Base-by-base conservation (phyloP, 2,797 vertebrate species). In the Hemibagrus guttatus region DNA sequence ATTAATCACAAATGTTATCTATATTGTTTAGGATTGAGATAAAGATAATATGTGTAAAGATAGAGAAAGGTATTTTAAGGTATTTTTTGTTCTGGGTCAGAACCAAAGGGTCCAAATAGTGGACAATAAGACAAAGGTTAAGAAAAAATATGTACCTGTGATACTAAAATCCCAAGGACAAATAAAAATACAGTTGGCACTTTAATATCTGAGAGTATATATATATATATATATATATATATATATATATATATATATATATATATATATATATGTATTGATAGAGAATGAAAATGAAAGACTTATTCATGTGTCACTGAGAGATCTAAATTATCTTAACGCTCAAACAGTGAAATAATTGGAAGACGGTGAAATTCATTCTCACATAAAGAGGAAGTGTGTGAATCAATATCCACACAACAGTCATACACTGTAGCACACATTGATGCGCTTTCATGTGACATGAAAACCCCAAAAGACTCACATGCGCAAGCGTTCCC, bases 371-470 rank as follows among this genome's bases (percentile, higher is more conserved):
- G 3, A 58, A 23, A 59, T 59, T 13, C 19, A 59, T 39, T 39
- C 56, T 14, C 12, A 31, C 49, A 39, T 46, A 72, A n/a, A 58
- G 68, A 19, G 14, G 7, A 59, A 58, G 56, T 42, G 7, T 26
- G 4, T 42, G 42, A 3, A n/a, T 66, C n/a, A 54, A 31, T 28
- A 31, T 46, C n/a, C 19, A 52, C 69, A 74, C 78, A 80, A 61
- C 42, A 49, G 56, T 16, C 31, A n/a, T 26, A 46, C 39, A 28
- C 31, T 28, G 64, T 49, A 56, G 64, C 49, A 31, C 21, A 84
- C 68, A 75, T 35, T 49, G 16, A 16, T 56, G 19, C 49, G 1
- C 35, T 74, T 84, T 74, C 83, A 84, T 46, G 35, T 84, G 46
- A 61, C 54, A 84, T 61, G 16, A 84, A 84, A 84, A 39, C 39